Base-by-base conservation (phyloP, 1,140 invertebrate genomes). In the Brachionus sp. region DNA sequence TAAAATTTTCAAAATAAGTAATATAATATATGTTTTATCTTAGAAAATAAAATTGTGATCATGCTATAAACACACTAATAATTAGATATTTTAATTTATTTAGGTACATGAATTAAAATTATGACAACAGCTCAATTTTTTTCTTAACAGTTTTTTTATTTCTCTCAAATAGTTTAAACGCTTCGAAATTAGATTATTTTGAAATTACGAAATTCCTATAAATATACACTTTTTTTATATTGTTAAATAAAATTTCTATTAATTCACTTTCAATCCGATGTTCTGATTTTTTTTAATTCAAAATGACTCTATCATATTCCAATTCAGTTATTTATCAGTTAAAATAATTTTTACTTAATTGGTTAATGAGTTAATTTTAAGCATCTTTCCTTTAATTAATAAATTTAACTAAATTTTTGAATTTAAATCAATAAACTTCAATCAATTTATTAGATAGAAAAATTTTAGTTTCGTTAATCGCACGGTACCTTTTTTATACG, bases 381-480 rank as follows among this genome's bases (percentile, higher is more conserved):
- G n/a, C n/a, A n/a, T n/a, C n/a, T n/a, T n/a, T n/a, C n/a, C n/a
- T n/a, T n/a, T n/a, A n/a, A n/a, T n/a, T n/a, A n/a, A n/a, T n/a
- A n/a, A n/a, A n/a, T n/a, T n/a, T n/a, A n/a, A n/a, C n/a, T n/a
- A n/a, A n/a, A n/a, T n/a, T n/a, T n/a, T n/a, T 46, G n/a, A n/a
- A 4, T n/a, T 46, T 46, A 46, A 62, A 62, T n/a, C 10, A 62
- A 62, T n/a, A 62, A 62, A 62, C 29, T 66, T 66, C 3, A 66
- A 25, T n/a, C n/a, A 12, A 16, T 73, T 73, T 9, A 44, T 75
- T 75, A 75, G 70, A 75, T 46, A 46, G 39, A 44, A 75, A n/a
- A 75, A 42, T 35, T 44, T 75, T 75, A 75, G 70, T 75, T 75
- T 42, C 70, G 42, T 75, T 75, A 44, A 23, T 75, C 70, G 70